phyloP scores from a whole-genome alignment of 2,888 invertebrate species.

The Melangyna quadrimaculata region DNA sequence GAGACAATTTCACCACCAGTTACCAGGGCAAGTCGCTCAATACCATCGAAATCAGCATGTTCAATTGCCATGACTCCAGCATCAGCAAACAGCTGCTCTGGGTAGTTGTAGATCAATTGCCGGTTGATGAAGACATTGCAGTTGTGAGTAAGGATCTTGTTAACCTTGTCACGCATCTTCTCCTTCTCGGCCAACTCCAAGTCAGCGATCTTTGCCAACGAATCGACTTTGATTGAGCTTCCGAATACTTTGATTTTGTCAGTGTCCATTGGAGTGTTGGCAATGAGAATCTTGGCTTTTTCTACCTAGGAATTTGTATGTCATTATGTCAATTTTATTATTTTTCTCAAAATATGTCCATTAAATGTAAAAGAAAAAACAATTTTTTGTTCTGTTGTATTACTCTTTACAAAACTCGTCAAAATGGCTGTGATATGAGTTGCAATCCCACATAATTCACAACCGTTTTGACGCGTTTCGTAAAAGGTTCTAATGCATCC shows the following conservation, averaged over 20 bases:
- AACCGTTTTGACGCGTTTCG: constrained; percentile 81
- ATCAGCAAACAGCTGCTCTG: constrained; percentile 99
- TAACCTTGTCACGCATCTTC: constrained; percentile 99
- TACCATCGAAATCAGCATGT: constrained; percentile 99
- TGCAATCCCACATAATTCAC: constrained; percentile 77
- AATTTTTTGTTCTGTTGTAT: constrained; percentile 39
- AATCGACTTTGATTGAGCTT: constrained; percentile 95
- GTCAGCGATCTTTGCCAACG: constrained; percentile 97
- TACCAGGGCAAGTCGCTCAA: constrained; percentile 97
- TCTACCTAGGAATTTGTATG: constrained; percentile 83
- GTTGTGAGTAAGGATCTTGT: constrained; percentile 95
- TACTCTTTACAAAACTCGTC: constrained; percentile 79
- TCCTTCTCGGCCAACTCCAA: constrained; percentile 98
- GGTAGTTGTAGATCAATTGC: constrained; percentile 99
- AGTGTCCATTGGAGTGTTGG: constrained; percentile 99
- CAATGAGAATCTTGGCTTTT: constrained; percentile 97
- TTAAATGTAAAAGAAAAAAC: background rate
- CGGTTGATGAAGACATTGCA: constrained; percentile 99
- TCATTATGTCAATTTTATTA: constrained; percentile 5
- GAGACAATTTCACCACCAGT: constrained; percentile 99
- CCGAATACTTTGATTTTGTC: constrained; percentile 99
- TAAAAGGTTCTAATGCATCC: constrained; percentile 32
- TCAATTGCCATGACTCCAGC: constrained; percentile 99
- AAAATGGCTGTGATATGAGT: constrained; percentile 81
- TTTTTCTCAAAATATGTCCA: background rate